Conservation (phyloP, 2,888 invertebrate genomes). For the Cephus pulcher region DNA sequence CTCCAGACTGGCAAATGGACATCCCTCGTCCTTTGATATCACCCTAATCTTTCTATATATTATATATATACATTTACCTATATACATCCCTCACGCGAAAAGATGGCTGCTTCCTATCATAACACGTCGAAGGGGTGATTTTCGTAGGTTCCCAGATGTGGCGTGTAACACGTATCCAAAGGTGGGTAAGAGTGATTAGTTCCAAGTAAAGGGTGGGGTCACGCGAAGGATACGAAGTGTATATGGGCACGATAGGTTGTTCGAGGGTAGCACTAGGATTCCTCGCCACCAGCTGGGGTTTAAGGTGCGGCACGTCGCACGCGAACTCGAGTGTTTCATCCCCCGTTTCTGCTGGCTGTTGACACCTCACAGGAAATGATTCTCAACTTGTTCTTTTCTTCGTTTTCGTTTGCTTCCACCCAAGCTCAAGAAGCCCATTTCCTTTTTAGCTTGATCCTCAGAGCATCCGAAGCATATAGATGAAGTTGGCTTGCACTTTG, state of each 20-base stretch:
- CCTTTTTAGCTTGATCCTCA: background rate
- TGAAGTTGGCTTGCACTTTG: background rate
- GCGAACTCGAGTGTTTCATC: slow-evolving; percentile 26
- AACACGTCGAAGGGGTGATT: slow-evolving; percentile 21
- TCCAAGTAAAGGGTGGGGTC: slow-evolving; percentile 41
- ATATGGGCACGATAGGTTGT: slow-evolving; percentile 5
- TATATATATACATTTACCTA: background rate
- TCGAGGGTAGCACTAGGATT: background rate
- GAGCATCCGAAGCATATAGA: background rate
- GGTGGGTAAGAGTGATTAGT: slow-evolving; percentile 40
- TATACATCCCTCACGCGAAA: background rate
- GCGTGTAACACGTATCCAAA: slow-evolving; percentile 42
- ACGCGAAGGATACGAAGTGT: slow-evolving; percentile 17
- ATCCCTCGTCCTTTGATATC: background rate
- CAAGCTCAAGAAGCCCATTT: background rate
- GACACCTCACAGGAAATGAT: slow-evolving; percentile 19
- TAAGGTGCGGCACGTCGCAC: slow-evolving; percentile 24
- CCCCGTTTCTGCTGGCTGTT: slow-evolving; percentile 12
- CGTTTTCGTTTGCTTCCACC: background rate
- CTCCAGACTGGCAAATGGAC: background rate
- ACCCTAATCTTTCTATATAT: background rate
- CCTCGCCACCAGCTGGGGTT: background rate
- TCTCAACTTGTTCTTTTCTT: slow-evolving; percentile 13
- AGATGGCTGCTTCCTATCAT: background rate
- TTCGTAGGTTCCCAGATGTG: slow-evolving; percentile 35